phyloP scores from a whole-genome alignment of 2,888 invertebrate species.

The Tipula lateralis region DNA sequence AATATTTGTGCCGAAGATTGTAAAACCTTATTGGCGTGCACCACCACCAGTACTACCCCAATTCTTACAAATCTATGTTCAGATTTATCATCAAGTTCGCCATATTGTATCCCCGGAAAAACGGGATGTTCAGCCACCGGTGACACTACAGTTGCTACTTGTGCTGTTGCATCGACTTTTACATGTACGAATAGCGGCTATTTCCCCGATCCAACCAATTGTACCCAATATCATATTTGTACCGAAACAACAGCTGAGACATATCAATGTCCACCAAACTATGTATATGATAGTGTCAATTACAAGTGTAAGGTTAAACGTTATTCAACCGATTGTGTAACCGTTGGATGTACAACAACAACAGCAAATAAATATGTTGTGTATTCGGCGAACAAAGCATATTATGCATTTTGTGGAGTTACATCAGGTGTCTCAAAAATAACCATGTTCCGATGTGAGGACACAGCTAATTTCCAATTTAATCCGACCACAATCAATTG shows the following conservation, averaged over 20 bases:
- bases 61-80: neutral
- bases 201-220: neutral
- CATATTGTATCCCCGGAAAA: neutral
- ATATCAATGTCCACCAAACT: neutral
- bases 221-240: neutral
- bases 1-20: neutral
- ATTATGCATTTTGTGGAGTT: neutral
- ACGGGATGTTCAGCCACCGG: neutral
- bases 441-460: neutral
- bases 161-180: neutral
- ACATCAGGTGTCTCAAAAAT: neutral
- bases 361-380: neutral
- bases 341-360: neutral
- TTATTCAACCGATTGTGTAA: neutral
- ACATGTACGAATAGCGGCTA: neutral
- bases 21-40: neutral
- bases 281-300: neutral
- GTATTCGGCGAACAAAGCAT: neutral
- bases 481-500: neutral
- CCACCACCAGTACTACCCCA: neutral
- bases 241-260: neutral
- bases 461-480: neutral
- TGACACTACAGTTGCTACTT: neutral
- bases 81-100: neutral
- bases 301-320: neutral